Conservation (phyloP, 1,140 invertebrate genomes). For the Choristoneura fumiferana region DNA sequence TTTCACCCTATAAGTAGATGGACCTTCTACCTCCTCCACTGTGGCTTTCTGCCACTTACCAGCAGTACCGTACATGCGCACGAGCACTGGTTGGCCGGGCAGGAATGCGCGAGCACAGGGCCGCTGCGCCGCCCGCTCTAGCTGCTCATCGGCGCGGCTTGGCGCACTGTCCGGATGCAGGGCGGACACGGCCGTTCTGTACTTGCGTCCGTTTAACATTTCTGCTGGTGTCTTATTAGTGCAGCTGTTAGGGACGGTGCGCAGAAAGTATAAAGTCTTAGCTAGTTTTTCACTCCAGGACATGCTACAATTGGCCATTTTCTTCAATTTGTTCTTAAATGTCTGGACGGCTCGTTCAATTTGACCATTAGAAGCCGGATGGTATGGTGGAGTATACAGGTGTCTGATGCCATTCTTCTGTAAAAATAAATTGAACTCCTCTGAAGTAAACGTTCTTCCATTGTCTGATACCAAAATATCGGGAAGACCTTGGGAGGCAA, state of each 20-base stretch:
- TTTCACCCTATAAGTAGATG: slow-evolving; percentile 18
- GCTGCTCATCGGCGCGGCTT: not conserved
- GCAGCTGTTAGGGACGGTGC: slow-evolving; percentile 93
- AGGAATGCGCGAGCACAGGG: not conserved
- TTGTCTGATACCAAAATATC: slow-evolving; percentile 56
- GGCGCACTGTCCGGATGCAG: slow-evolving; percentile 1
- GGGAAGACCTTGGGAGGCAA: slow-evolving; percentile 48
- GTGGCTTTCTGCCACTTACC: slow-evolving; percentile 84
- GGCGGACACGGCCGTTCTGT: not conserved
- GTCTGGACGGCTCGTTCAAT: slow-evolving; percentile 41
- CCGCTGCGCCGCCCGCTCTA: slow-evolving; percentile 5
- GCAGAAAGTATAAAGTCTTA: slow-evolving; percentile 90
- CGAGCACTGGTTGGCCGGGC: not conserved
- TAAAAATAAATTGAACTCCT: slow-evolving; percentile 51
- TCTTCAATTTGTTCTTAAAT: slow-evolving; percentile 31
- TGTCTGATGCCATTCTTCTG: slow-evolving; percentile 41
- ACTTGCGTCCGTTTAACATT: slow-evolving; percentile 17
- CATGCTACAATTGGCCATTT: slow-evolving; percentile 1
- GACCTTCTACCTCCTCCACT: slow-evolving; percentile 11
- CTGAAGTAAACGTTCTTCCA: slow-evolving; percentile 52
- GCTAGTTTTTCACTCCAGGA: slow-evolving; percentile 79
- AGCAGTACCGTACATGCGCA: slow-evolving; percentile 45
- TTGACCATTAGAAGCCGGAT: slow-evolving; percentile 48
- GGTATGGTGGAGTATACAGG: slow-evolving; percentile 39
- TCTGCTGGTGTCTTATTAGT: slow-evolving; percentile 31